Base-by-base conservation (phyloP, 2,888 invertebrate genomes). In the Muscina levida region DNA sequence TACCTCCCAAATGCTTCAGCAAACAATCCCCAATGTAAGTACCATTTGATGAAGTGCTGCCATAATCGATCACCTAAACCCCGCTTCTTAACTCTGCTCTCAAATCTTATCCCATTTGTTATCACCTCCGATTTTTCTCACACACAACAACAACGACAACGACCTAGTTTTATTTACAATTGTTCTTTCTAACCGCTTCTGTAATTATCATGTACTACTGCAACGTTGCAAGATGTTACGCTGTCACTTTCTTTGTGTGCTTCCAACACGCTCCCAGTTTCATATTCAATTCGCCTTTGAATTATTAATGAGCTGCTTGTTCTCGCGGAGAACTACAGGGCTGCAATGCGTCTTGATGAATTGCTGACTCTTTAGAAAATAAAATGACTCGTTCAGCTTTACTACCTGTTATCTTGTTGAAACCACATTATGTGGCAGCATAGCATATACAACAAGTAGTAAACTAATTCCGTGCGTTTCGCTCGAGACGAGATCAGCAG, bases 231-330 rank as follows among this genome's bases (percentile, higher is more conserved):
- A 31, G 31, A 31, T 31, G 31, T 31, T 31, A 31, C 31, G 31
- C 31, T 31, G n/a, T 46, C 11, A 46, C 46, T 46, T 46, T 44
- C 44, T 8, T 44, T 10, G 31, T 31, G 31, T 31, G 44, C 13
- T 44, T 24, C 24, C 31, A 31, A 31, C 31, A 31, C 31, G 31
- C 31, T 31, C 31, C 31, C 31, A 31, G 22, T 51, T 51, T 51
- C 51, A 19, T 51, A 51, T 51, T 51, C 22, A 19, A 19, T 51
- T 19, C 19, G 17, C n/a, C 84, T 85, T 83, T 85, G 83, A 85
- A 87, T 87, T 86, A 87, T 86, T 87, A 87, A 87, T 87, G 85
- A 87, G 87, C 85, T 86, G 85, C 84, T 83, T 66, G 48, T 66
- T 44, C 57, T 46, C 46, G 57, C 31, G 51, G 72, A 67, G 31